Percentiles rank a stretch among this genome's conserved stretches.
Evolutionary conservation across 2,888 invertebrate genomes (phyloP).

Genomic region (Orchestes rusci): DNA sequence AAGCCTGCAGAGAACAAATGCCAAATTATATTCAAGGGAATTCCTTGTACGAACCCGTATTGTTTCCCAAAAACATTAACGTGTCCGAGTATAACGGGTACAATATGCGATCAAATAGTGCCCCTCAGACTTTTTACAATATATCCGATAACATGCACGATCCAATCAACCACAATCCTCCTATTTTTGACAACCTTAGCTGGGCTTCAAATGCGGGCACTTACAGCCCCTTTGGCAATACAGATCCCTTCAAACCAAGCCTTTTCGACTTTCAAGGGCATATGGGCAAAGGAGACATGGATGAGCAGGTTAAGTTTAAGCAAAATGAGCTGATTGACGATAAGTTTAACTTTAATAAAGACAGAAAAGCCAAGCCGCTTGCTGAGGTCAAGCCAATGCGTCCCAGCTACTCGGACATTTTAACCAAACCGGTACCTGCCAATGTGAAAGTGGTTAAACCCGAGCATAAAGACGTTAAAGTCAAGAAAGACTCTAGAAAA

Average conservation of each 20-base stretch:
- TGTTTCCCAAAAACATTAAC: constrained; percentile 29
- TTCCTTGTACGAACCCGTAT: constrained; percentile 27
- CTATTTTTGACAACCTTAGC: constrained; percentile 64
- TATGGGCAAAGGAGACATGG: constrained; percentile 31
- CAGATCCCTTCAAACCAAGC: constrained; percentile 47
- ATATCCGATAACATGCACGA: constrained; percentile 20
- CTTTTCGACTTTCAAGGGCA: constrained; percentile 36
- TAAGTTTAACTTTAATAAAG: constrained; percentile 46
- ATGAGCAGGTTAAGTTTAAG: constrained; percentile 38
- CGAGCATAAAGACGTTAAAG: constrained; percentile 41
- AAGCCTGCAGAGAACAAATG: constrained; percentile 19
- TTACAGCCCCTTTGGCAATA: constrained; percentile 61
- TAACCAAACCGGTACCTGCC: constrained; percentile 57
- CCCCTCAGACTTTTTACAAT: constrained; percentile 26
- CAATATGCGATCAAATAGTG: constrained; percentile 18
- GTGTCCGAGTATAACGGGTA: constrained; percentile 18
- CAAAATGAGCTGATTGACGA: constrained; percentile 31
- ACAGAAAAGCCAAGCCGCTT: constrained; percentile 63
- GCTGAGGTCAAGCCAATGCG: constrained; percentile 84
- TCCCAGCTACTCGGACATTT: constrained; percentile 76
- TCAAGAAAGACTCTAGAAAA: constrained; percentile 41
- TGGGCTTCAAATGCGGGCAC: constrained; percentile 65
- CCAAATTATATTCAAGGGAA: constrained; percentile 30
- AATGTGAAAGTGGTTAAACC: constrained; percentile 39
- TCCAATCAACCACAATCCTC: constrained; percentile 25